Percentiles rank a stretch among this genome's conserved stretches.
These are phyloP conservation scores for Dysmachus trigonus DNA, from an alignment of 2,888 invertebrate species.

Conservation along the genomic window DNA sequence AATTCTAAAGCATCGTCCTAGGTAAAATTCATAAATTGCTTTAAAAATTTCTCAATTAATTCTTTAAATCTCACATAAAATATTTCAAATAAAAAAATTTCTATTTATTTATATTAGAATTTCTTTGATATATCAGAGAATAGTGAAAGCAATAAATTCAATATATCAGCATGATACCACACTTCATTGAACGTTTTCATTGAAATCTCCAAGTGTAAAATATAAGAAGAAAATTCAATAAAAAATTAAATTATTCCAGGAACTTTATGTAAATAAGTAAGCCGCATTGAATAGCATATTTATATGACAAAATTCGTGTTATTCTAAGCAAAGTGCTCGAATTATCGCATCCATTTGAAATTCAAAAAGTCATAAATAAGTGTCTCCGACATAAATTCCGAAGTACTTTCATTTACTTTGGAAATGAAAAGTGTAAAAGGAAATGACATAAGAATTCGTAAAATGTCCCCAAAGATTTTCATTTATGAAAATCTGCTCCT, in stretches of 20 bases:
- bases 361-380: not conserved
- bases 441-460: not conserved
- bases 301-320: not conserved
- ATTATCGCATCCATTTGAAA: not conserved
- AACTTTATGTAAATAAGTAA: not conserved
- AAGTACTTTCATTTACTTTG: not conserved
- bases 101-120: too few relatives aligned
- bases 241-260: not conserved
- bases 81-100: too few relatives aligned
- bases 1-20: too few relatives aligned
- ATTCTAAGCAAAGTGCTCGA: not conserved
- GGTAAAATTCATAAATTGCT: too few relatives aligned
- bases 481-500: not conserved
- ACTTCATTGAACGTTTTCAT: not conserved
- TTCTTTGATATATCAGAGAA: too few relatives aligned
- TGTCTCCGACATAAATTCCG: not conserved
- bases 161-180: not conserved
- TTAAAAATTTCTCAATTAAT: too few relatives aligned
- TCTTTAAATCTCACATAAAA: too few relatives aligned
- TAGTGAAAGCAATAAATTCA: not conserved
- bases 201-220: not conserved
- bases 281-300: not conserved
- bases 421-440: not conserved
- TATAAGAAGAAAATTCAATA: not conserved
- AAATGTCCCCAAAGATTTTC: not conserved